Conservation (phyloP, 2,113 vertebrate species). For the Amblyopsis rosae region DNA sequence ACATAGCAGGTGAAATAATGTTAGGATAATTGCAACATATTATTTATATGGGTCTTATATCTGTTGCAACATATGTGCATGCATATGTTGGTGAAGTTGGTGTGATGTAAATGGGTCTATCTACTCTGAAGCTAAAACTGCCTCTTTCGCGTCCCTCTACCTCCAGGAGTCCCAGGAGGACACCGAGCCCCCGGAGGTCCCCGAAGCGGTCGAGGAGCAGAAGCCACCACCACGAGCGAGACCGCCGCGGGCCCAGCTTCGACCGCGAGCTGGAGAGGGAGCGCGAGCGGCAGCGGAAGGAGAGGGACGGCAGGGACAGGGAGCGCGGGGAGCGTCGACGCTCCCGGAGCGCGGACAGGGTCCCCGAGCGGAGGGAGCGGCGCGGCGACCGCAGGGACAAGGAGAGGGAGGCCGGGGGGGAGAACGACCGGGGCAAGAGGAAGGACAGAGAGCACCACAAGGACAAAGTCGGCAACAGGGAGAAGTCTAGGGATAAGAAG, state of each 20-base stretch:
- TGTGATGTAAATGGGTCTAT: background rate
- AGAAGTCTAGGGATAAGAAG: constrained; percentile 84
- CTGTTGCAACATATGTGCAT: too few relatives aligned
- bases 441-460: constrained; percentile 93
- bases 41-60: too few relatives aligned
- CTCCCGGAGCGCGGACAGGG: constrained; percentile 66
- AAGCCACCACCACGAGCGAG: constrained; percentile 90
- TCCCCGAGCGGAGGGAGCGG: constrained; percentile 59
- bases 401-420: constrained; percentile 87
- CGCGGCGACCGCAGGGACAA: constrained; percentile 83
- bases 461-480: constrained; percentile 83
- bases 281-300: constrained; percentile 90
- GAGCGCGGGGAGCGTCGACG: constrained; percentile 78
- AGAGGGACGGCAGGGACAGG: constrained; percentile 82
- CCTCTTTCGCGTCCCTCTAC: background rate
- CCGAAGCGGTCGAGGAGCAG: constrained; percentile 93
- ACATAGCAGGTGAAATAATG: too few relatives aligned
- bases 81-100: too few relatives aligned
- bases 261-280: constrained; percentile 95
- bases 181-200: constrained; percentile 87
- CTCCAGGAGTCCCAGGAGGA: constrained; percentile 88
- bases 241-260: constrained; percentile 89
- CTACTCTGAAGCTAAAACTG: background rate
- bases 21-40: too few relatives aligned
- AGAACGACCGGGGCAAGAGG: constrained; percentile 85